A percentile compares a stretch with the other conserved stretches of the same genome.
These are phyloP conservation scores for Clarias pachynema DNA, from an alignment of 2,797 vertebrate genomes.

Conservation along the genomic window DNA sequence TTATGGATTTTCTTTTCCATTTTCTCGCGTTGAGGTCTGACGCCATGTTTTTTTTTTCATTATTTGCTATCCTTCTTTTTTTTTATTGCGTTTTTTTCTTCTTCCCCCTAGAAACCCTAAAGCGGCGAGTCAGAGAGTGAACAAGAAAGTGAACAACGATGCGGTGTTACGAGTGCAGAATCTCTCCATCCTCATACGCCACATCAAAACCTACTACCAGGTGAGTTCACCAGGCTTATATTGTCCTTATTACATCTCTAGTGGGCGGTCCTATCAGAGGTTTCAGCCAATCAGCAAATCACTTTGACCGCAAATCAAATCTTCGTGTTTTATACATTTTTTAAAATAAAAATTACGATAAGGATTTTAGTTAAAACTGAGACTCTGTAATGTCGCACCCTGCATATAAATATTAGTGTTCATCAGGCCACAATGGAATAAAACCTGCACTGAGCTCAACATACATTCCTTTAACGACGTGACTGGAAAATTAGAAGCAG, in stretches of 20 bases:
- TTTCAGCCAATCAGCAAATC: background rate
- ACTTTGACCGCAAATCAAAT: background rate
- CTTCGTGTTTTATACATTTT: background rate
- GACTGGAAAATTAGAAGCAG: conserved; percentile 35
- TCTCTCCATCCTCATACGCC: conserved; percentile 89
- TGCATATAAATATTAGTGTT: background rate
- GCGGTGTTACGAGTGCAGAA: conserved; percentile 93
- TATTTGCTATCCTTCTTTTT: background rate
- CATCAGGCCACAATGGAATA: background rate
- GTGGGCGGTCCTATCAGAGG: background rate
- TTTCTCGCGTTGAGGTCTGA: background rate
- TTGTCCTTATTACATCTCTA: background rate
- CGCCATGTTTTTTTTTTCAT: background rate
- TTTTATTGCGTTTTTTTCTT: background rate
- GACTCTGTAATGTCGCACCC: background rate
- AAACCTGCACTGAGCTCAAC: background rate
- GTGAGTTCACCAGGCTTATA: conserved; percentile 69
- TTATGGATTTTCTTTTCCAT: no score
- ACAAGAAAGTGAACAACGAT: conserved; percentile 97
- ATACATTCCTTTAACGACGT: background rate
- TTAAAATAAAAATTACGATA: background rate
- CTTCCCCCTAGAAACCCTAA: conserved; percentile 85
- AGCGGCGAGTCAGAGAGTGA: conserved; percentile 87
- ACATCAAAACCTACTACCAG: conserved; percentile 96
- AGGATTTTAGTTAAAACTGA: background rate